Evolutionary conservation across 2,797 vertebrate species (phyloP).

Genomic region (Acropternis orthonyx): DNA sequence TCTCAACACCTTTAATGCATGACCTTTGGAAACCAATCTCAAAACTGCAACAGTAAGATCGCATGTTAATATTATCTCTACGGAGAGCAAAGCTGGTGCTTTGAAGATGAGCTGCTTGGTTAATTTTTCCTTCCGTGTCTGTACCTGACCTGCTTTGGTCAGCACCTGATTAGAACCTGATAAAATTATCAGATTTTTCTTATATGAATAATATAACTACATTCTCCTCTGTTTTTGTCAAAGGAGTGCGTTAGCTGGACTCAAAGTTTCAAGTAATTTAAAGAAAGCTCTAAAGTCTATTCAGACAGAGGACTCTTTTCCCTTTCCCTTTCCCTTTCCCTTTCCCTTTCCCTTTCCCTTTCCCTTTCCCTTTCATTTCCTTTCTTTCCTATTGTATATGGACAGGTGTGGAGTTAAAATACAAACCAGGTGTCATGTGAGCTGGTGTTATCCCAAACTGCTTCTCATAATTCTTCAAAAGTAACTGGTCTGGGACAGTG

Average conservation of each 20-base stretch:
- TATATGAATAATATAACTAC: neutral
- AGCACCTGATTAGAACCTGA: neutral
- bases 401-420: slow-evolving; percentile 10
- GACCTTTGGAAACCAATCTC: neutral
- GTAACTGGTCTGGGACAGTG: neutral
- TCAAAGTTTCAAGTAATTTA: neutral
- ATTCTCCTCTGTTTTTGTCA: neutral
- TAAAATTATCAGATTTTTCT: neutral
- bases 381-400: neutral
- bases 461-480: neutral
- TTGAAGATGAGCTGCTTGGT: neutral
- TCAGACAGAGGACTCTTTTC: neutral
- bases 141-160: too few relatives aligned
- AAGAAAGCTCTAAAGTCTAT: neutral
- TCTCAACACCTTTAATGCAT: neutral
- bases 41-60: neutral
- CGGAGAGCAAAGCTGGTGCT: neutral
- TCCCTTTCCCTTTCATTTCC: neutral
- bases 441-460: neutral
- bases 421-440: neutral
- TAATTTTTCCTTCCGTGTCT: neutral
- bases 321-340: fast-evolving
- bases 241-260: neutral
- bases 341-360: too few relatives aligned
- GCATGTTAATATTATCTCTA: neutral